Base-by-base conservation (phyloP, 2,888 invertebrate genomes). In the Lottia scabra region DNA sequence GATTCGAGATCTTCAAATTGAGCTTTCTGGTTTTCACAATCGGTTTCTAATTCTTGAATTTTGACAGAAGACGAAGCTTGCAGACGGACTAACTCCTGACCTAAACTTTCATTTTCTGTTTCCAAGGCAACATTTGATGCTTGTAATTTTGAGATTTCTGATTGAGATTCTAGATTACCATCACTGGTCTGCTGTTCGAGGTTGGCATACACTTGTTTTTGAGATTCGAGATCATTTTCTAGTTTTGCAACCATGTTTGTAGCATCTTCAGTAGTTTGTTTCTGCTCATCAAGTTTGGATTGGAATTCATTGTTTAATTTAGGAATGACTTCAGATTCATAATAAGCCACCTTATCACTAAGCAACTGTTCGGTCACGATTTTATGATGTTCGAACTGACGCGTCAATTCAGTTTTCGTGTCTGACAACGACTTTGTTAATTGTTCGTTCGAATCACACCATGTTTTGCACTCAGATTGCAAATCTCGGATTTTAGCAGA, bases 161-260 rank as follows among this genome's bases (percentile, higher is more conserved):
- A 30, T 64, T 76, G 74, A n/a, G 63, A 67, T n/a, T 73, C 63
- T 13, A 71, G 63, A 6, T 70, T 69, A 12, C 67, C 67, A 44
- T 71, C n/a, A 16, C 15, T 38, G n/a, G 45, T 44, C 56, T 19
- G 30, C 63, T 65, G 45, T 27, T 67, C 48, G 15, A 45, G n/a
- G 12, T 62, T 62, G 43, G n/a, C 45, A 27, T 62, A 19, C n/a
- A 56, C 67, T 63, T 62, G 26, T 30, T 48, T 48, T 27, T 62
- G 19, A 30, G 63, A 13, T 64, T 65, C 23, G 23, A 19, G 23
- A 12, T 56, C 12, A 19, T 56, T 56, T 56, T 56, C 12, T 13
- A 56, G 23, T 10, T 56, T 56, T 23, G 19, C 23, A 19, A 23
- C 56, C 23, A 23, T 13, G 2, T 19, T 56, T 23, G 19, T 19